Base-by-base conservation (phyloP, 2,113 vertebrate species). In the Heliornis fulica region DNA sequence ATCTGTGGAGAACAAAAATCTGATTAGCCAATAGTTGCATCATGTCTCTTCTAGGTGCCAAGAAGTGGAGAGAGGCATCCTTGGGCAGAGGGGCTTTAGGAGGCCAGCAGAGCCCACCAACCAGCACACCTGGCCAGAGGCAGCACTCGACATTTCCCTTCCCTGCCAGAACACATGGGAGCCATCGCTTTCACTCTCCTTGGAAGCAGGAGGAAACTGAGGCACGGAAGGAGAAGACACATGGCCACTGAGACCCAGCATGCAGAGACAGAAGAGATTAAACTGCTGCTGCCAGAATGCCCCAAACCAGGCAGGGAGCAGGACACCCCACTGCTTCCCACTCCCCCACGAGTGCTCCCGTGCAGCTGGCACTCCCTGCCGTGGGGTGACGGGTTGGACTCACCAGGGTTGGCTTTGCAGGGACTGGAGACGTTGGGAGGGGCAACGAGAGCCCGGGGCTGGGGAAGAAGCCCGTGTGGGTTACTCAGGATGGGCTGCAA, bases 61-160 rank as follows among this genome's bases (percentile, higher is more conserved):
- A 72, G 81, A 83, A 17, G 51, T 2, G 3, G 32, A 77, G 56
- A 57, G n/a, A 34, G 22, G 38, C 28, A 48, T 85, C 40, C 46
- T 43, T 31, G 56, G 60, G 76, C 69, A 87, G 13, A n/a, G 38
- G 14, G 51, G 69, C 45, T 69, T 71, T 8, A 64, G 77, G 57
- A 87, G 26, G 28, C 25, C 31, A 79, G 29, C n/a, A n/a, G 29
- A 76, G 63, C 36, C 50, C n/a, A 57, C 28, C 45, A 74, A n/a
- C 25, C 7, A 2, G 14, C 46, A 64, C 43, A 32, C 2, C 65
- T 90, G 53, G 36, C 38, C n/a, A 51, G n/a, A 46, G 60, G 32
- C 0, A 4, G 43, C 0, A 2, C 15, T 3, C 0, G 2, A 43
- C 5, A 0, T 53, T 69, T 71, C 12, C 11, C 46, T 66, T 66